phyloP scores from a whole-genome alignment of 2,797 vertebrate genomes.

The Tachyglossus aculeatus region DNA sequence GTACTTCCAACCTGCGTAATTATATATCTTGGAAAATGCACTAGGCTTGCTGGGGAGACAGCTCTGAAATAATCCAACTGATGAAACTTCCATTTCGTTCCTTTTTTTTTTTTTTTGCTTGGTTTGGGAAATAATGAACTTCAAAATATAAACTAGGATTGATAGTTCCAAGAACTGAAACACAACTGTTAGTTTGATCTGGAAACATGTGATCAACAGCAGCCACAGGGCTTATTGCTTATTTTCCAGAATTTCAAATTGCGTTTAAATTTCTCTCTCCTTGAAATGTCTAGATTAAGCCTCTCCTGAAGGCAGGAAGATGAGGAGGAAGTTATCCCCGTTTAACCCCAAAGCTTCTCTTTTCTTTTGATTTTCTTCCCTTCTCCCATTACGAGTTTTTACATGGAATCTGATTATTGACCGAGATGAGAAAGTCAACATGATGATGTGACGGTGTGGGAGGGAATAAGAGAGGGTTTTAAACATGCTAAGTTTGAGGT shows the following conservation, averaged over 20 bases:
- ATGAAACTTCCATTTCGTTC: neutral
- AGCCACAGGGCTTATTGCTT: neutral
- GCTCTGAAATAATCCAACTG: neutral
- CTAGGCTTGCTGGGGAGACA: too few species aligned
- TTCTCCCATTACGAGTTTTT: neutral
- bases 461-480: too few species aligned
- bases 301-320: neutral
- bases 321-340: neutral
- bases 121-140: neutral
- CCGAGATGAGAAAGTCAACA: too few species aligned
- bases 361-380: neutral
- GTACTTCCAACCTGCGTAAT: too few species aligned
- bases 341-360: neutral
- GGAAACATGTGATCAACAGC: neutral
- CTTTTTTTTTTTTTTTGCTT: neutral
- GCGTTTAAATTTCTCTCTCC: neutral
- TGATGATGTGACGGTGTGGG: too few species aligned
- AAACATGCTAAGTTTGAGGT: too few species aligned
- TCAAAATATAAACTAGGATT: neutral
- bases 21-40: too few species aligned
- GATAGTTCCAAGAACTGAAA: neutral
- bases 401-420: too few species aligned
- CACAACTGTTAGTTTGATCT: neutral
- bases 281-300: neutral
- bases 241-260: constrained; percentile 1